These are phyloP conservation scores for Brachycybe producta DNA, from an alignment of 2,888 invertebrate genomes.

Conservation along the genomic window DNA sequence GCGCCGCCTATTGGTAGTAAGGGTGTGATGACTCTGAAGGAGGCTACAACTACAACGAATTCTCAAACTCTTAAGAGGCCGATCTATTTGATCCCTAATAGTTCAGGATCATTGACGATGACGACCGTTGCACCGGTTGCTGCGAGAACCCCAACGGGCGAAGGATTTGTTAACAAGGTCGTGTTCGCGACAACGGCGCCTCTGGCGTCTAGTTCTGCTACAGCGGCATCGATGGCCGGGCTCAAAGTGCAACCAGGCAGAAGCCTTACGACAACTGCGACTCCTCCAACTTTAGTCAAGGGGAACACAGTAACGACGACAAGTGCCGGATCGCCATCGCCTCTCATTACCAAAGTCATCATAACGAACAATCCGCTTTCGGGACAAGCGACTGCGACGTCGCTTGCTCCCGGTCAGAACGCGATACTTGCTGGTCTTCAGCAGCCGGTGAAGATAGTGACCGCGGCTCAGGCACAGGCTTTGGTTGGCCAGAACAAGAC, in stretches of 20 bases:
- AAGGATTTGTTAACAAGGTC: slow-evolving; percentile 3
- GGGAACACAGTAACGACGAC: not conserved
- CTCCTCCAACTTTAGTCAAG: not conserved
- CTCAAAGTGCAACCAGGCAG: not conserved
- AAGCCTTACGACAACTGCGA: slow-evolving; percentile 9
- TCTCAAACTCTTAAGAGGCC: not conserved
- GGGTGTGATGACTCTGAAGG: no score
- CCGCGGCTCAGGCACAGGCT: slow-evolving; percentile 20
- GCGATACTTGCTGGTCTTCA: slow-evolving; percentile 15
- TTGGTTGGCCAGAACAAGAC: slow-evolving; percentile 40
- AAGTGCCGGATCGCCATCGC: not conserved
- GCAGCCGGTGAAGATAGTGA: slow-evolving; percentile 19
- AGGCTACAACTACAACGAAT: not conserved
- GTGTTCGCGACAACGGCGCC: slow-evolving; percentile 6
- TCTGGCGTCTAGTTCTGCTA: no score
- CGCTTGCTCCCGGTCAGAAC: slow-evolving; percentile 17
- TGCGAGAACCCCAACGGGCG: slow-evolving; percentile 6
- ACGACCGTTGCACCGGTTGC: slow-evolving; percentile 5
- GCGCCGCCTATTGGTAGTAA: not conserved
- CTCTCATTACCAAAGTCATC: slow-evolving; percentile 32
- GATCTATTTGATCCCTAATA: slow-evolving; percentile 11
- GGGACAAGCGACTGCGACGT: slow-evolving; percentile 27
- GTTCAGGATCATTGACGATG: not conserved
- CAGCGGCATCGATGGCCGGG: not conserved
- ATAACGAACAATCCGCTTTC: slow-evolving; percentile 31